Percentiles rank a stretch among this genome's conserved stretches.
Evolutionary conservation across 2,888 invertebrate species (phyloP).

Genomic region (Corbicula japonica): DNA sequence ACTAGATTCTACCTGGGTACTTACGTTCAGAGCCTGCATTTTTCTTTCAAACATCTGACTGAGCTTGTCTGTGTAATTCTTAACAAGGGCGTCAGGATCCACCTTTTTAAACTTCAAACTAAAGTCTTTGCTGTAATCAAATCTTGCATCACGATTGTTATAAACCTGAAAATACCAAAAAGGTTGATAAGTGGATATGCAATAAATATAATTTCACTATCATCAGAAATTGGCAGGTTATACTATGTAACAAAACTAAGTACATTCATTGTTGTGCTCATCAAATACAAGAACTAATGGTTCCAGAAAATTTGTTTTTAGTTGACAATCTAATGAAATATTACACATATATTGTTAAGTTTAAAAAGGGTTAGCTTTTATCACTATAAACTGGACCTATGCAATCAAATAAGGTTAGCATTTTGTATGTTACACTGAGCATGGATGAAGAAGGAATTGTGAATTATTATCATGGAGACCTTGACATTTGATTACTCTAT

Average conservation of each 20-base stretch:
- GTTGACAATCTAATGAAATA: neutral
- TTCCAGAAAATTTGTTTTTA: neutral
- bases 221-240: no score
- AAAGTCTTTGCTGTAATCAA: conserved; percentile 8
- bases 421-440: no score
- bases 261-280: neutral
- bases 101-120: conserved; percentile 55
- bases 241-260: neutral
- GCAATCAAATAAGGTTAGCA: no score
- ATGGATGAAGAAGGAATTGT: no score
- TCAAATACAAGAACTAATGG: neutral
- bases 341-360: neutral
- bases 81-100: conserved; percentile 52
- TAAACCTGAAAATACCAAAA: conserved; percentile 39
- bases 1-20: conserved; percentile 11
- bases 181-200: no score
- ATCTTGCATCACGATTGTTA: conserved; percentile 23
- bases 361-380: no score
- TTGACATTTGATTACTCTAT: no score
- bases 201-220: no score
- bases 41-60: conserved; percentile 63
- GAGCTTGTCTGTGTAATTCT: conserved; percentile 59
- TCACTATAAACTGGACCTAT: no score
- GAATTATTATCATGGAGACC: no score
- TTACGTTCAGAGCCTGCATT: conserved; percentile 69